Evolutionary conservation across 2,797 vertebrate species (phyloP), one percentile per base, ranked within the genome.

Genomic region (Schizothorax lantsangensis): DNA sequence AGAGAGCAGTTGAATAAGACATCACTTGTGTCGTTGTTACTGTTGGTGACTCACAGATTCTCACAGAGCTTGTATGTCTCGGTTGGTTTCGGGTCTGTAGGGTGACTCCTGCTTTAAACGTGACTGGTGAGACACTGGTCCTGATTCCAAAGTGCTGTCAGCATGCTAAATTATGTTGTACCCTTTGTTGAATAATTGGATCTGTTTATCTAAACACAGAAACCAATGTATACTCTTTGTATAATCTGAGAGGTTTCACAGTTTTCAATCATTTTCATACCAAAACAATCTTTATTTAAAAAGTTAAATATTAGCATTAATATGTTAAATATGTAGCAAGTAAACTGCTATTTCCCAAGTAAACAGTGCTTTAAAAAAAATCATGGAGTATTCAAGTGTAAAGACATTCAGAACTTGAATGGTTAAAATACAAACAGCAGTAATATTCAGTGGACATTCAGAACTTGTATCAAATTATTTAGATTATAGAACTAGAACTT

Each of bases 11-110:
- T 66, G 64, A 33, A 66, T 33, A 69, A 68, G 26, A 69, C 30
- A 23, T 49, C 1, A 38, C 36, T 30, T 81, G 43, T 52, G 79
- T 7, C 4, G 3, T 52, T 75, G 23, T 30, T 40, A 17, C 33
- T 26, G n/a, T 40, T 6, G 6, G 7, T 79, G 84, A 79, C 47
- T 79, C 75, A 57, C 75, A 57, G 49, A 71, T 54, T 85, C n/a
- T 45, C 33, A 33, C 64, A 54, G 19, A 43, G 17, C 47, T 79
- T 57, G 38, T 71, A 59, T 71, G 11, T 57, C n/a, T 36, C 2
- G n/a, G 15, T 68, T 21, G n/a, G 75, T 79, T 85, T 85, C 49
- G 3, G 10, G 11, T 33, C 75, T 84, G 45, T 30, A 40, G n/a
- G 17, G 62, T 68, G 47, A 69, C 8, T 52, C 36, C 23, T 71